These are phyloP conservation scores for Melinopterus prodromus DNA, from an alignment of 2,888 invertebrate species.

Conservation along the genomic window DNA sequence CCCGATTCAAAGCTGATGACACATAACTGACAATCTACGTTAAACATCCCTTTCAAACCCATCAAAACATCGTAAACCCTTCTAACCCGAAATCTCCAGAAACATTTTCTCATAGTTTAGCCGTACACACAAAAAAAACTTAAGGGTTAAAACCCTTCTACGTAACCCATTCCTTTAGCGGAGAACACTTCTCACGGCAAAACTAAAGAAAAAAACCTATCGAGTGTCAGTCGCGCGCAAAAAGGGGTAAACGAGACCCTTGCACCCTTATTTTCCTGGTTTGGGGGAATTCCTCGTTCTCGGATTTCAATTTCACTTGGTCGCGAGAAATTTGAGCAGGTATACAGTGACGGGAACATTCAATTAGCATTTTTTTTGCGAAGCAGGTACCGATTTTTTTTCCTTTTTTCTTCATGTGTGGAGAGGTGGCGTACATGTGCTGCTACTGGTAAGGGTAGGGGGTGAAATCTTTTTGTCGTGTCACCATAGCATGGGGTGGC, in stretches of 20 bases:
- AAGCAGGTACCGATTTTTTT: background rate
- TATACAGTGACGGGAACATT: background rate
- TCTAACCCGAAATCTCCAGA: background rate
- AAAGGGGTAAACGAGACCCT: conserved; percentile 21
- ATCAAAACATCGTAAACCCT: background rate
- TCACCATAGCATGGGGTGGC: conserved; percentile 13
- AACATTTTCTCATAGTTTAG: background rate
- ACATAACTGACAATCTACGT: background rate
- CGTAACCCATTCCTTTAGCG: background rate
- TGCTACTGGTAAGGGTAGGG: background rate
- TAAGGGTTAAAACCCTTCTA: background rate
- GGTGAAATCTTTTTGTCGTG: conserved; percentile 15
- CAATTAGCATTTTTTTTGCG: background rate
- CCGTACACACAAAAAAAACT: conserved; percentile 10
- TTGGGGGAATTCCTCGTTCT: conserved; percentile 18
- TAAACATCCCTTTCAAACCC: background rate
- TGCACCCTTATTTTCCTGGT: background rate
- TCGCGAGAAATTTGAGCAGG: background rate
- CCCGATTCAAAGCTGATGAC: background rate
- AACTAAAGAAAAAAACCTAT: background rate
- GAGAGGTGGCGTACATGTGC: conserved; percentile 10
- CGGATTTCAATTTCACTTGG: conserved; percentile 16
- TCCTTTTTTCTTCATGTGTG: background rate
- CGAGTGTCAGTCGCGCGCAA: background rate
- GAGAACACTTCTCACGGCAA: conserved; percentile 17